Conservation (phyloP, 2,888 invertebrate species). For the Pammene aurita region DNA sequence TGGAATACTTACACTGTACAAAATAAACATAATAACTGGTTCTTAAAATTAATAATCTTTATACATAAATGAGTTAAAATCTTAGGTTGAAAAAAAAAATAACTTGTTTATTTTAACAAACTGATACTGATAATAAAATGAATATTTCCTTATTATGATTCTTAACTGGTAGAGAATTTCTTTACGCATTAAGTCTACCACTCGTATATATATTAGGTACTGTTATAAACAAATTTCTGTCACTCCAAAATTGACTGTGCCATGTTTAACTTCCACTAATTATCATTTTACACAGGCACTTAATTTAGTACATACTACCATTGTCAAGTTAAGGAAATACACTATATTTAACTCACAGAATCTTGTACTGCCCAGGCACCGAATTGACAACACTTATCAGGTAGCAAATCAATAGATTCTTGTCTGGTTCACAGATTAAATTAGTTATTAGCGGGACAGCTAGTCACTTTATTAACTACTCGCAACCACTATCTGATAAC, state of each 20-base stretch:
- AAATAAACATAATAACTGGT: too few species aligned
- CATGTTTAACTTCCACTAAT: neutral
- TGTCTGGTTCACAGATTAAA: slow-evolving; percentile 34
- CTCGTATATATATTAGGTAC: too few species aligned
- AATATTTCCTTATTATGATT: too few species aligned
- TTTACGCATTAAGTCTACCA: too few species aligned
- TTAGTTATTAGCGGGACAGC: slow-evolving; percentile 38
- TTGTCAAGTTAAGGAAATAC: neutral
- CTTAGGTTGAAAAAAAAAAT: too few species aligned
- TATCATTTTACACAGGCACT: slow-evolving; percentile 5
- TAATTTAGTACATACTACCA: neutral
- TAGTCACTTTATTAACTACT: slow-evolving; percentile 34
- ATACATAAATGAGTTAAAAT: too few species aligned
- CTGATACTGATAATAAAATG: too few species aligned
- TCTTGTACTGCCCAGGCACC: slow-evolving; percentile 21
- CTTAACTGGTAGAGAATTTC: too few species aligned
- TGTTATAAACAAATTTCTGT: neutral
- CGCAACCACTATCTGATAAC: slow-evolving; percentile 34
- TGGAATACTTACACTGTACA: too few species aligned
- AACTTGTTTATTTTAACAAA: too few species aligned
- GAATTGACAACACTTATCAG: slow-evolving; percentile 39
- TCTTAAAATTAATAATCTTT: too few species aligned
- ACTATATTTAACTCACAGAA: slow-evolving; percentile 25
- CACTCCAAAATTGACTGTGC: neutral
- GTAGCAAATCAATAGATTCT: slow-evolving; percentile 39